phyloP scores from a whole-genome alignment of 2,113 vertebrate species.

The Cheilinus undulatus region DNA sequence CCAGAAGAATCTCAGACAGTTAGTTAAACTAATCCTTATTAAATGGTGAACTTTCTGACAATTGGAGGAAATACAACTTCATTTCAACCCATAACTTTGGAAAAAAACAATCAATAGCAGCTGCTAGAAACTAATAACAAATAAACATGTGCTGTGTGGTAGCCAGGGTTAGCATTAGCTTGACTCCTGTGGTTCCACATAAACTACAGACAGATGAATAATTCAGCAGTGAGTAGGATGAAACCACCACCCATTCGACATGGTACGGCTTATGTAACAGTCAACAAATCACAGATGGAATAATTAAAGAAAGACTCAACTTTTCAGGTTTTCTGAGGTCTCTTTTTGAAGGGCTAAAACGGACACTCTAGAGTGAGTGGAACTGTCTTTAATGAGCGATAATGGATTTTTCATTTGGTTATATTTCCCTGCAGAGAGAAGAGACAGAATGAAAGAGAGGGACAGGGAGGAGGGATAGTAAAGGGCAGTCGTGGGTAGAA shows the following conservation, averaged over 20 bases:
- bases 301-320: background rate
- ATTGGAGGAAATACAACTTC: background rate
- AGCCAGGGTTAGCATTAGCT: background rate
- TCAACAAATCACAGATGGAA: background rate
- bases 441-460: conserved; percentile 2
- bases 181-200: background rate
- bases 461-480: conserved; percentile 21
- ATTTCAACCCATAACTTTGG: background rate
- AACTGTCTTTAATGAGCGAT: conserved; percentile 42
- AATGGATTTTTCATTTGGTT: conserved; percentile 57
- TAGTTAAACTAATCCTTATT: background rate
- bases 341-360: conserved; percentile 26
- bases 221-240: conserved; percentile 3
- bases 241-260: background rate
- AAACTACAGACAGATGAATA: background rate
- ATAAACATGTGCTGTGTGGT: background rate
- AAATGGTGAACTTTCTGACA: background rate
- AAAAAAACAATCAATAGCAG: background rate
- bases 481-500: conserved; percentile 50
- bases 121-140: background rate
- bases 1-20: background rate
- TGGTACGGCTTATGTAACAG: background rate
- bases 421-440: conserved; percentile 42
- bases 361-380: conserved; percentile 17
- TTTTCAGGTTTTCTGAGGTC: conserved; percentile 28